A percentile compares a stretch with the other conserved stretches of the same genome.
These are phyloP conservation scores for Hippoglossus stenolepis DNA, from an alignment of 2,113 vertebrate species.

Conservation along the genomic window DNA sequence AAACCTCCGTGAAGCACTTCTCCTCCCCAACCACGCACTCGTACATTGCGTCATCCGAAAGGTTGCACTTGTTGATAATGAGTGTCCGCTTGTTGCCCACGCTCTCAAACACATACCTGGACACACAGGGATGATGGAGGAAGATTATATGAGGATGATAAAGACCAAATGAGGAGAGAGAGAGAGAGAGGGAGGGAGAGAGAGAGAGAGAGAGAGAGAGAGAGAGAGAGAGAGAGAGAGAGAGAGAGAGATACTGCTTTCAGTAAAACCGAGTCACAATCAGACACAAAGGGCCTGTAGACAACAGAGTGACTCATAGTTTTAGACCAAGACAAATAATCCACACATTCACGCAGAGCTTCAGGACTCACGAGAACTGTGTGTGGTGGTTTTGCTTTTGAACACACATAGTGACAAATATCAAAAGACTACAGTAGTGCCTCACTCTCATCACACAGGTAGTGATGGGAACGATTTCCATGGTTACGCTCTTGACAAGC, in stretches of 20 bases:
- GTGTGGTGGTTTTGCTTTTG: not conserved
- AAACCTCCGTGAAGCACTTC: slow-evolving; percentile 88
- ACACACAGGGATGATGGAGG: slow-evolving; percentile 16
- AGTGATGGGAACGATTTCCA: not conserved
- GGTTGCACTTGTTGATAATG: slow-evolving; percentile 91
- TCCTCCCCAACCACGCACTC: slow-evolving; percentile 89
- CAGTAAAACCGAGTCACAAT: slow-evolving; percentile 24
- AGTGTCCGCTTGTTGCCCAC: slow-evolving; percentile 88
- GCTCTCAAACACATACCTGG: slow-evolving; percentile 90
- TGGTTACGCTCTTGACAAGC: not conserved
- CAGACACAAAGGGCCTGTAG: slow-evolving; percentile 22
- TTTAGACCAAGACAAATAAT: slow-evolving; percentile 8
- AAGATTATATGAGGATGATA: not conserved
- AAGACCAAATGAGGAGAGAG: slow-evolving; percentile 1
- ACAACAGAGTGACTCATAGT: slow-evolving; percentile 52
- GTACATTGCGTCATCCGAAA: slow-evolving; percentile 90
- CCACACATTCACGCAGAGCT: not conserved
- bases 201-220: not conserved
- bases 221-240: slow-evolving; percentile 10
- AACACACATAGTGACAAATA: no score
- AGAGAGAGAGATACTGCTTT: slow-evolving; percentile 29
- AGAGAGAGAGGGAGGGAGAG: slow-evolving; percentile 13
- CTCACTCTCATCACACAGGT: not conserved
- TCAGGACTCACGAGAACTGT: not conserved
- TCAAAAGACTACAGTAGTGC: no score